Base-by-base conservation (phyloP, 1,140 invertebrate genomes). In the Idris sp. region DNA sequence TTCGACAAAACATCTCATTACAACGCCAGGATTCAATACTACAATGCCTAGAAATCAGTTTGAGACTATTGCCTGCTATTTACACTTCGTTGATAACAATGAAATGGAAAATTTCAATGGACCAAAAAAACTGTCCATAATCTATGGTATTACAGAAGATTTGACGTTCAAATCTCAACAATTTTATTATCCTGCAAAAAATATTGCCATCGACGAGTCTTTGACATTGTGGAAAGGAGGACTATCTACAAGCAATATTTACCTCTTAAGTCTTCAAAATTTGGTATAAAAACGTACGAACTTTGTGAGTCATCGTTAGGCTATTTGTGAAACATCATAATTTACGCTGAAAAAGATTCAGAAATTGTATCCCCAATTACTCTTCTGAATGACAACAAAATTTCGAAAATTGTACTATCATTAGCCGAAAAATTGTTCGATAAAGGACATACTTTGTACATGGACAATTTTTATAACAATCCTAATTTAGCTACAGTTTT, bases 191-290 rank as follows among this genome's bases (percentile, higher is more conserved):
- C n/a, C n/a, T n/a, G n/a, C n/a, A n/a, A 19, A 79, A 69, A 58
- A 69, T 41, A 18, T 81, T 4, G 64, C 48, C 7, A 58, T 82
- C 16, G 78, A 84, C 53, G 80, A 84, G 56, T 72, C 53, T 8
- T 40, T 81, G n/a, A 40, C 81, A 0, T 25, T 65, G 14, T 83
- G 78, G 65, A 81, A 81, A 76, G 79, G 82, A 13, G 19, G 81
- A 15, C 28, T 81, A 11, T 19, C 13, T 26, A 80, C 31, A 77
- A 74, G 38, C 81, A 82, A 35, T 84, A 77, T 38, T 75, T 81
- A 19, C 76, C 75, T 35, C 35, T 38, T 9, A 84, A 84, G 41
- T 44, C 74, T 14, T 14, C 68, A 10, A 51, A 76, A 18, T 84
- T 81, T 65, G 79, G 75, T 9, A 76, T 80, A 9, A 82, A 81